Evolutionary conservation across 2,888 invertebrate species (phyloP), one percentile per base, ranked within the genome.

Genomic region (Drosophila longiperda): DNA sequence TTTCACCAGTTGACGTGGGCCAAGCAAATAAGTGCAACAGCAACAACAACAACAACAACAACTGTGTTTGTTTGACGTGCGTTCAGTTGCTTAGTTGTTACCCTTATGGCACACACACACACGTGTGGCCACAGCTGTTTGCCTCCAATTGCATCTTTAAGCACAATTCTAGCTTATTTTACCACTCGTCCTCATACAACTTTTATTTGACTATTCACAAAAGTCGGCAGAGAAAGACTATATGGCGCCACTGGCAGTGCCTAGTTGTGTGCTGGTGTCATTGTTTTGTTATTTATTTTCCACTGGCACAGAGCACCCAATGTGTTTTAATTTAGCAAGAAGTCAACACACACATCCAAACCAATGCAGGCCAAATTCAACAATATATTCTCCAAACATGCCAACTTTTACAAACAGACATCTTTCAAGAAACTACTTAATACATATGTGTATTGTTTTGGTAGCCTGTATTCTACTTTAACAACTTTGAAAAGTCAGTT

Each of bases 1-100:
- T 83, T 88, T 69, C 66, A 72, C 62, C 75, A 71, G 61, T 78
- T 67, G 73, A 73, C 64, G 66, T 72, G 67, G 36, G 48, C 59
- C 48, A 38, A 49, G 63, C 59, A 36, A 58, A 49, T 29, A 20
- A 63, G 23, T 52, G 48, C 50, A 70, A 62, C 58, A 7, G 33
- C 59, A 66, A 36, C 42, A 42, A 54, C 55, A 55, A 58, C 59
- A 66, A 36, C 42, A 42, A 54, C 55, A 55, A 58, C 49, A 73
- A 70, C 38, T 58, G 38, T 72, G 50, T 12, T 20, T 36, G 59
- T 40, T 29, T 29, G 34, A 38, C 34, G 65, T 55, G 50, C 40
- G 45, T 62, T 66, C 34, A 66, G 40, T 59, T 65, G 62, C 52
- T 62, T 57, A 57, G 67, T 67, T 72, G 71, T 33, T 50, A 20